Evolutionary conservation across 35 echinoderm and acorn worm species (phyloP).

Genomic region (Eucidaris tribuloides): DNA sequence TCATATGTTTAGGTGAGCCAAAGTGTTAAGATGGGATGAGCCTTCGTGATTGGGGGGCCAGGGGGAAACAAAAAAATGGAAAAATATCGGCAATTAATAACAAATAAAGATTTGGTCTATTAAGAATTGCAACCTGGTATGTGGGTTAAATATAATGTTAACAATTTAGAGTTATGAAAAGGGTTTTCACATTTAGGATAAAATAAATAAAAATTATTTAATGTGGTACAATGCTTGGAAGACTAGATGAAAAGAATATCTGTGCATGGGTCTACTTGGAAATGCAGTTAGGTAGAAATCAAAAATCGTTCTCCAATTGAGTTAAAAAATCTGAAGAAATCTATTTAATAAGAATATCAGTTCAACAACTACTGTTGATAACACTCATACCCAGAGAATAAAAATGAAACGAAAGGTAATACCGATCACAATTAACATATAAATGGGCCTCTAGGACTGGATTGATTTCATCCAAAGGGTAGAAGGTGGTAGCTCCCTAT

Average conservation of each 20-base stretch:
- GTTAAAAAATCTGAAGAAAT: neutral
- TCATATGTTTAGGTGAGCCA: no score
- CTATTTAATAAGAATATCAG: neutral
- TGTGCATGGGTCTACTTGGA: neutral
- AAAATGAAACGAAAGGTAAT: slow-evolving; percentile 31
- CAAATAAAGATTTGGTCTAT: no score
- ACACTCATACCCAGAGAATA: no score
- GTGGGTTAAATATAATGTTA: no score
- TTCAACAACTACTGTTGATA: neutral
- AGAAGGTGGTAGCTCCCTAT: slow-evolving; percentile 56
- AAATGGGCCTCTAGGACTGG: slow-evolving; percentile 12
- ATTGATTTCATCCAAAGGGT: slow-evolving; percentile 67
- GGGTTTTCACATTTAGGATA: no score
- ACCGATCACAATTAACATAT: slow-evolving; percentile 67
- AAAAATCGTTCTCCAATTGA: neutral
- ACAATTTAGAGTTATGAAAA: no score
- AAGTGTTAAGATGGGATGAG: no score
- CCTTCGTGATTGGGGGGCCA: no score
- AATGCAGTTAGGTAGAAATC: neutral
- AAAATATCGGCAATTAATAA: no score
- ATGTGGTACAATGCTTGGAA: neutral
- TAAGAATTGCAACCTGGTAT: no score
- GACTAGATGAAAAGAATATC: neutral
- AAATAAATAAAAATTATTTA: neutral
- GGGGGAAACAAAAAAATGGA: no score